A percentile compares a stretch with the other conserved stretches of the same genome.
These are phyloP conservation scores for Philopotamus ludificatus DNA, from an alignment of 1,140 invertebrate genomes.

Conservation along the genomic window DNA sequence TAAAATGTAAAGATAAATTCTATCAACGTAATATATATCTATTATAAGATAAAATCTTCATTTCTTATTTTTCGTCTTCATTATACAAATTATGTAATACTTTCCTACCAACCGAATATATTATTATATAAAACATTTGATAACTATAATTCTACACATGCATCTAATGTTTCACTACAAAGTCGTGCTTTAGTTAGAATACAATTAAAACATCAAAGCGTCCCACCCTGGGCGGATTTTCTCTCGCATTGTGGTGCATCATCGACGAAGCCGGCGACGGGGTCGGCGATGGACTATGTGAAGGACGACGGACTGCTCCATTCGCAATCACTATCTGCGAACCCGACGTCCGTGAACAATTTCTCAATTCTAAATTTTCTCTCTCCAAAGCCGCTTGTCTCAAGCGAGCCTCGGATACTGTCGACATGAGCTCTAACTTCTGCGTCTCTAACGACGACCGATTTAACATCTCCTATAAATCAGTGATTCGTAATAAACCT, in stretches of 20 bases:
- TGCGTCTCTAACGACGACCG: conserved; percentile 88
- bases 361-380: conserved; percentile 74
- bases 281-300: conserved; percentile 42
- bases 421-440: conserved; percentile 87
- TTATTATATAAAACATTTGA: no score
- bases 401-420: conserved; percentile 85
- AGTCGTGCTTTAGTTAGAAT: no score
- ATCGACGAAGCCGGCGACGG: conserved; percentile 44
- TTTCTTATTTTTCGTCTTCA: no score
- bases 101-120: no score
- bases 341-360: conserved; percentile 45
- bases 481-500: not conserved
- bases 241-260: conserved; percentile 28
- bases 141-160: no score
- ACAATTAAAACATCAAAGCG: conserved; percentile 6
- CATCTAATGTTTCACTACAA: no score
- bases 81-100: no score
- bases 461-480: conserved; percentile 75
- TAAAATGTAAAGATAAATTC: no score
- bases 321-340: conserved; percentile 6
- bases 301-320: conserved; percentile 23
- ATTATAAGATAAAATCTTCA: no score
- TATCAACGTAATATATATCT: no score
- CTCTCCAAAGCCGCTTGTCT: conserved; percentile 79
- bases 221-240: conserved; percentile 47